A percentile compares a stretch with the other conserved stretches of the same genome.
Conservation (phyloP, 2,113 vertebrate genomes). For the Oceanodroma tethys region DNA sequence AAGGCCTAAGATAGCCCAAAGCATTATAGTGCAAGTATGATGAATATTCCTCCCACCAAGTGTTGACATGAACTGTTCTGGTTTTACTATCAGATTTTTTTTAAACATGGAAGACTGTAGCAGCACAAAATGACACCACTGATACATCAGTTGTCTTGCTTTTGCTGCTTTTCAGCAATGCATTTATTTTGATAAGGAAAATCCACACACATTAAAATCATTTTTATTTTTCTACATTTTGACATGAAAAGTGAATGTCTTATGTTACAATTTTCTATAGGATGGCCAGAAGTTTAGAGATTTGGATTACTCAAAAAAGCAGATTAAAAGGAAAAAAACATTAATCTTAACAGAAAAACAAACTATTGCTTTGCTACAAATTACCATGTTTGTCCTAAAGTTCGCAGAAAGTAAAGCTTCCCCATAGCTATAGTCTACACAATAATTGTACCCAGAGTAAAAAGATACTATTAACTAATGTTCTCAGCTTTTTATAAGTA, state of each 20-base stretch:
- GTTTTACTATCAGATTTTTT: background rate
- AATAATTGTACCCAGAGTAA: conserved; percentile 35
- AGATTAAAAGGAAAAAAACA: conserved; percentile 16
- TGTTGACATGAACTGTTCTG: conserved; percentile 8
- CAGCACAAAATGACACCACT: conserved; percentile 60
- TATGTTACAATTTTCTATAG: conserved; percentile 62
- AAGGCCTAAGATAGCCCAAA: background rate
- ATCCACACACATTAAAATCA: conserved; percentile 58
- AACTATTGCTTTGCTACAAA: conserved; percentile 43
- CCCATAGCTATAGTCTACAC: conserved; percentile 35
- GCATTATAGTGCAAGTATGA: background rate
- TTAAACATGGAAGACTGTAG: background rate
- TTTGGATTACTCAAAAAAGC: conserved; percentile 48
- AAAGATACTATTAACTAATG: conserved; percentile 47
- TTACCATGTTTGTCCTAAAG: conserved; percentile 15
- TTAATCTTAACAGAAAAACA: conserved; percentile 17
- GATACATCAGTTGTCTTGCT: background rate
- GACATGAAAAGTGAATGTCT: conserved; percentile 59
- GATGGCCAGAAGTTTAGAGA: conserved; percentile 57
- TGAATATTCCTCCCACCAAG: background rate
- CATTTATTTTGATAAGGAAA: conserved; percentile 59
- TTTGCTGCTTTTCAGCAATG: conserved; percentile 40
- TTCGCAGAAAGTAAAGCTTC: conserved; percentile 53
- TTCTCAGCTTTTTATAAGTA: conserved; percentile 54
- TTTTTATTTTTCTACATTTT: conserved; percentile 63